A percentile compares a stretch with the other conserved stretches of the same genome.
Evolutionary conservation across 92 coral and sea anemone species (phyloP).

Genomic region (Actinostola sp.): DNA sequence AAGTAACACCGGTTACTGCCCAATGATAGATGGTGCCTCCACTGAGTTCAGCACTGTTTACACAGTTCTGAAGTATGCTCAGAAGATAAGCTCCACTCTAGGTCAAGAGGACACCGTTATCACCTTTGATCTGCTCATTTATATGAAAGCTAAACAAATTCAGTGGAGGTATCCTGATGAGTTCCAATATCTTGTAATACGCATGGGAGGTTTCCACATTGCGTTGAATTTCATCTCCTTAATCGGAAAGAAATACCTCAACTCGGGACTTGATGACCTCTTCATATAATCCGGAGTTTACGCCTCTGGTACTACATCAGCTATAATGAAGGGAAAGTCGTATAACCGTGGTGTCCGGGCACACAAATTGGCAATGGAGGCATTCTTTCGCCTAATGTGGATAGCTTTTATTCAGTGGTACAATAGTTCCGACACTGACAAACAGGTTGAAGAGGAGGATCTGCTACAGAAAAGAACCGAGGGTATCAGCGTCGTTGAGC

Average conservation of each 20-base stretch:
- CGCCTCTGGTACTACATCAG: slow-evolving; percentile 27
- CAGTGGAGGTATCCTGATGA: not conserved
- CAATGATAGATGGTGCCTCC: too few species aligned
- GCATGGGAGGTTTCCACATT: slow-evolving; percentile 46
- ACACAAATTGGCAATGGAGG: slow-evolving; percentile 50
- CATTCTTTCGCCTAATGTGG: slow-evolving; percentile 49
- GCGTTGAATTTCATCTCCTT: slow-evolving; percentile 23
- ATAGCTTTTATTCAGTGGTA: slow-evolving; percentile 28
- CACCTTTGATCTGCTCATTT: too few species aligned
- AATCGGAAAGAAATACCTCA: slow-evolving; percentile 28
- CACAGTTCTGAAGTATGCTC: too few species aligned
- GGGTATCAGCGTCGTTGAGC: too few species aligned
- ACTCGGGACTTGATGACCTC: slow-evolving; percentile 51
- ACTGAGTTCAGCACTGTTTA: too few species aligned
- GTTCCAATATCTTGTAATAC: slow-evolving; percentile 5
- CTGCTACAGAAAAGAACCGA: not conserved
- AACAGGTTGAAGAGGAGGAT: not conserved
- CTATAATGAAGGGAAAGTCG: slow-evolving; percentile 33
- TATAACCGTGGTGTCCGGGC: slow-evolving; percentile 51
- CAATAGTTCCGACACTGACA: slow-evolving; percentile 8
- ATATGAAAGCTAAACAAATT: too few species aligned
- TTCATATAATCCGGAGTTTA: slow-evolving; percentile 50
- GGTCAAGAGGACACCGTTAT: too few species aligned
- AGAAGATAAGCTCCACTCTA: too few species aligned
- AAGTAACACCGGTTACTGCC: too few species aligned